Percentiles rank a stretch among this genome's conserved stretches.
phyloP scores from a whole-genome alignment of 2,113 vertebrate genomes.

The Mustela nigripes region DNA sequence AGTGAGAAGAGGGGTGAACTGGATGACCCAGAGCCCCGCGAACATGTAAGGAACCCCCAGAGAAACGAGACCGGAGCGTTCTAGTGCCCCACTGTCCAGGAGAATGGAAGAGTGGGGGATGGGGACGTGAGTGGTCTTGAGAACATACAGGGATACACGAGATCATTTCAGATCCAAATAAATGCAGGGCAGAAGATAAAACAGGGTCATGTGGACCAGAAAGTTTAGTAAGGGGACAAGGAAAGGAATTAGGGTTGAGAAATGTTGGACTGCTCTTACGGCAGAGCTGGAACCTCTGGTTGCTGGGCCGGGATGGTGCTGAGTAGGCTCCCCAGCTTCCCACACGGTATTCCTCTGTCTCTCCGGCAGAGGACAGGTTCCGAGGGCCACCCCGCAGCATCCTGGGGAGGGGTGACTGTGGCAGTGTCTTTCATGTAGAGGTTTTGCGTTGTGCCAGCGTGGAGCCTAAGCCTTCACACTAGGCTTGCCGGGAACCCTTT shows the following conservation, averaged over 20 bases:
- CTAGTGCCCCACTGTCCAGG: neutral
- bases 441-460: neutral
- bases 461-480: neutral
- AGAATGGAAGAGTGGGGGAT: neutral
- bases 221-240: neutral
- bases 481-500: neutral
- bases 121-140: neutral
- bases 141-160: neutral
- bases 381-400: neutral
- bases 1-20: constrained; percentile 96
- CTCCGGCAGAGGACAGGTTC: neutral
- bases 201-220: no score
- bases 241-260: neutral
- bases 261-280: accelerated
- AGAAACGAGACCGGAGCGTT: neutral
- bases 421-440: no score
- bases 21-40: constrained; percentile 92
- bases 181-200: neutral
- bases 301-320: neutral
- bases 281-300: neutral
- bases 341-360: neutral
- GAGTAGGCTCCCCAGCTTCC: neutral
- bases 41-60: constrained; percentile 87
- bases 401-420: neutral
- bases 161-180: neutral